phyloP scores from a whole-genome alignment of 2,888 invertebrate genomes.

The Phragmatobia fuliginosa region DNA sequence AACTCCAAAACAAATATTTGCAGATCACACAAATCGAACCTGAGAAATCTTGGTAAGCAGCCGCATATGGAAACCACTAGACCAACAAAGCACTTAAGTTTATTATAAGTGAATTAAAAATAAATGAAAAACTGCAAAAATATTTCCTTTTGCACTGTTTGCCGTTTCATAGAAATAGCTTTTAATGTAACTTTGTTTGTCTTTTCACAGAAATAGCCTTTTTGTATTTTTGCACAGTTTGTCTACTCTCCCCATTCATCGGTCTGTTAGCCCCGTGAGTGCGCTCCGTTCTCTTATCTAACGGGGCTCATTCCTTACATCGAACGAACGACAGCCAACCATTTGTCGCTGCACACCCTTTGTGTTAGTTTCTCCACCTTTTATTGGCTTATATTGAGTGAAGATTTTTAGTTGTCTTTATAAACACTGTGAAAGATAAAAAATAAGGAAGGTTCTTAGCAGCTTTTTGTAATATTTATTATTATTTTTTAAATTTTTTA shows the following conservation, averaged over 20 bases:
- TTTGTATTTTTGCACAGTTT: background rate
- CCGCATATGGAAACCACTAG: too few relatives aligned
- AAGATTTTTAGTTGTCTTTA: background rate
- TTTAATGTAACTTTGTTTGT: background rate
- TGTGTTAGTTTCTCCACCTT: constrained; percentile 47
- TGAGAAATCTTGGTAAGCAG: too few relatives aligned
- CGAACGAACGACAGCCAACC: constrained; percentile 60
- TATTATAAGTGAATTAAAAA: too few relatives aligned
- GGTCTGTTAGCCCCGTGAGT: constrained; percentile 49
- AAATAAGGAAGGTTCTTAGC: background rate
- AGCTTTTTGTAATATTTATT: too few relatives aligned
- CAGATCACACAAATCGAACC: too few relatives aligned
- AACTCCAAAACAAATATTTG: too few relatives aligned
- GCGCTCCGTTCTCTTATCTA: constrained; percentile 69
- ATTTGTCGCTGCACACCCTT: constrained; percentile 62
- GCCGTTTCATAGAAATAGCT: background rate
- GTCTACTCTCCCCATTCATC: constrained; percentile 45
- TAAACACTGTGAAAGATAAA: background rate
- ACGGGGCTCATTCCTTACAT: constrained; percentile 72
- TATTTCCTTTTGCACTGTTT: background rate
- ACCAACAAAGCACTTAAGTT: too few relatives aligned
- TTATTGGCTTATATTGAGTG: constrained; percentile 34
- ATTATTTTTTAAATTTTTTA: too few relatives aligned
- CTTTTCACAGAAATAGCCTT: background rate
- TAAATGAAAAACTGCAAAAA: background rate